Evolutionary conservation across 2,113 vertebrate genomes (phyloP), one percentile per base, ranked within the genome.

Genomic region (Odocoileus hemionus): DNA sequence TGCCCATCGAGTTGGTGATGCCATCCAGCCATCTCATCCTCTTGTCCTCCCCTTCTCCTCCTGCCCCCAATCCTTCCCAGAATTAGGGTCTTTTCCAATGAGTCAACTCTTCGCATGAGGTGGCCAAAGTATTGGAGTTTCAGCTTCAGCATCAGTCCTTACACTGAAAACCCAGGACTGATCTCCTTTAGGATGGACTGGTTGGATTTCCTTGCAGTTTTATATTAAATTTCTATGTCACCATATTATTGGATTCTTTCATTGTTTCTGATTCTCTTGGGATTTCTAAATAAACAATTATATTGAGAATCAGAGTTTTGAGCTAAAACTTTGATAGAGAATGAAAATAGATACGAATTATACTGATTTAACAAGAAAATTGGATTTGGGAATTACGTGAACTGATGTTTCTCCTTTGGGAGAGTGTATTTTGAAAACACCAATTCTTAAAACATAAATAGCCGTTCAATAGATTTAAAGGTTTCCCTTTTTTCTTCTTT

Each of bases 391-490:
- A 67, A 80, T 93, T 50, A 33, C 3, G 4, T 70, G 45, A 76
- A 64, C 15, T 94, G 52, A 25, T 52, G 13, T 94, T 93, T 57
- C 92, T 64, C 7, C 93, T 74, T 86, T 82, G 50, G 21, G 43
- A 7, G 13, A 30, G 3, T 52, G 19, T 64, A 47, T 88, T 57
- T 93, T 89, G 50, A 91, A 96, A 93, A 91, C 64, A 88, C 1
- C 30, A n/a, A 26, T 76, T 91, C 60, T 96, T 93, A 86, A 96
- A 95, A 94, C 95, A 17, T 83, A 83, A 95, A 30, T 45, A 84
- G 82, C 58, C 50, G 14, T 86, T 91, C n/a, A 82, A 19, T 39
- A 54, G 5, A 67, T 82, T 88, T 92, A 55, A 93, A 64, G 26
- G 16, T 91, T 78, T 11, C 23, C 30, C 4, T 26, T 52, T 92